Conservation (phyloP, 2,797 vertebrate species). For the Glossophaga mutica region DNA sequence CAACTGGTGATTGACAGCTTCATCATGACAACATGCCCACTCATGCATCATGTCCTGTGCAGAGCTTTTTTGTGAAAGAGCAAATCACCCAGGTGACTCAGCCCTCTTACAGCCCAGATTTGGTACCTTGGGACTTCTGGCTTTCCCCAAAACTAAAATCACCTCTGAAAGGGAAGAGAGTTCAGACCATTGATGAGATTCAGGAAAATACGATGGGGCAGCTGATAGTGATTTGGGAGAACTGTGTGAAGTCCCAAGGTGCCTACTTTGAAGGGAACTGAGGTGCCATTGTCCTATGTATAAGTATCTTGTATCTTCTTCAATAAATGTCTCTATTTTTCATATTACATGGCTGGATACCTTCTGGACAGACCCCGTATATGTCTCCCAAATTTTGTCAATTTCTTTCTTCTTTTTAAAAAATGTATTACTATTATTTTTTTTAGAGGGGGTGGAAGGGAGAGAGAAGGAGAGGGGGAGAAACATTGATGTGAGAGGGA, state of each 20-base stretch:
- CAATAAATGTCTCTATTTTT: neutral
- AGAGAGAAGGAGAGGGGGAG: neutral
- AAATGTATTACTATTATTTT: neutral
- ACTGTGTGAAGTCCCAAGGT: neutral
- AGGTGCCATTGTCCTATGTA: neutral
- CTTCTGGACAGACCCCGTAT: neutral
- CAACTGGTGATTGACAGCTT: too few species aligned
- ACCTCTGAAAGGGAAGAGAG: neutral
- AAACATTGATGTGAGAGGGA: neutral
- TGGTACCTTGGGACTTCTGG: too few species aligned
- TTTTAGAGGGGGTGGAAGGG: neutral
- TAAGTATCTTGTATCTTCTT: neutral
- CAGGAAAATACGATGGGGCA: neutral
- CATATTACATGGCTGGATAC: neutral
- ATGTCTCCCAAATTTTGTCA: neutral
- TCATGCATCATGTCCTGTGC: too few species aligned
- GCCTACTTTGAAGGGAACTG: neutral
- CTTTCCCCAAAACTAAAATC: too few species aligned
- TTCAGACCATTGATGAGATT: neutral
- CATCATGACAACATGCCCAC: too few species aligned
- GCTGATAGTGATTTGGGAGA: neutral
- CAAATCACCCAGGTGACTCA: too few species aligned
- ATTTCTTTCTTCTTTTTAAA: neutral
- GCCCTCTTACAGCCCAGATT: too few species aligned
- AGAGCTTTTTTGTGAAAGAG: too few species aligned